phyloP scores from a whole-genome alignment of 2,888 invertebrate genomes.

The Cerceris ruficornis region DNA sequence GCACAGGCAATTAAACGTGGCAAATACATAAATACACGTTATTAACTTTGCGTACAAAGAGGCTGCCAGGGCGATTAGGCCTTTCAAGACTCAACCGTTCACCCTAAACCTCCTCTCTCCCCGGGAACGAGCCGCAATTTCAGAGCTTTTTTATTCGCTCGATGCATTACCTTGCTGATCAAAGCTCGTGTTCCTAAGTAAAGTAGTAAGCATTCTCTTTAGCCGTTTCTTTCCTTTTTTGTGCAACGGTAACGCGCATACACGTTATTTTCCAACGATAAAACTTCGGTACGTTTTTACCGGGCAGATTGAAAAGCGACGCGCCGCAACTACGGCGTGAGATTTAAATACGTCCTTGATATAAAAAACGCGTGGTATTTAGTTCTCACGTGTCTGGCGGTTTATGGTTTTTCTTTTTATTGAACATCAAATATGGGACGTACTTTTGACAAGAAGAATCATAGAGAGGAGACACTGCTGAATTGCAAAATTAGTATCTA shows the following conservation, averaged over 20 bases:
- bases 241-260: neutral
- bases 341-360: too few species aligned
- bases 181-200: conserved; percentile 48
- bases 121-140: conserved; percentile 66
- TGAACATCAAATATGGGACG: too few species aligned
- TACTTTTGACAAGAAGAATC: too few species aligned
- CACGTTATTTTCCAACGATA: conserved; percentile 40
- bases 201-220: conserved; percentile 21
- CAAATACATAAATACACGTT: conserved; percentile 78
- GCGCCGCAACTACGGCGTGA: too few species aligned
- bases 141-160: conserved; percentile 65
- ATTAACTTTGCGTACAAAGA: conserved; percentile 77
- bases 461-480: too few species aligned
- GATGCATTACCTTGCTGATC: conserved; percentile 60
- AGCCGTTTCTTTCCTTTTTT: neutral
- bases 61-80: conserved; percentile 72
- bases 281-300: conserved; percentile 37
- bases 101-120: conserved; percentile 51
- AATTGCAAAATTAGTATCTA: too few species aligned
- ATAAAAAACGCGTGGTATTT: too few species aligned
- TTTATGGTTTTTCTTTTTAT: too few species aligned
- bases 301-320: too few species aligned
- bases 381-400: too few species aligned
- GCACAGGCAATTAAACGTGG: conserved; percentile 74
- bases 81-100: conserved; percentile 69